Percentiles rank a stretch among this genome's conserved stretches.
These are phyloP conservation scores for Apoderus coryli DNA, from an alignment of 2,888 invertebrate genomes.

Conservation along the genomic window DNA sequence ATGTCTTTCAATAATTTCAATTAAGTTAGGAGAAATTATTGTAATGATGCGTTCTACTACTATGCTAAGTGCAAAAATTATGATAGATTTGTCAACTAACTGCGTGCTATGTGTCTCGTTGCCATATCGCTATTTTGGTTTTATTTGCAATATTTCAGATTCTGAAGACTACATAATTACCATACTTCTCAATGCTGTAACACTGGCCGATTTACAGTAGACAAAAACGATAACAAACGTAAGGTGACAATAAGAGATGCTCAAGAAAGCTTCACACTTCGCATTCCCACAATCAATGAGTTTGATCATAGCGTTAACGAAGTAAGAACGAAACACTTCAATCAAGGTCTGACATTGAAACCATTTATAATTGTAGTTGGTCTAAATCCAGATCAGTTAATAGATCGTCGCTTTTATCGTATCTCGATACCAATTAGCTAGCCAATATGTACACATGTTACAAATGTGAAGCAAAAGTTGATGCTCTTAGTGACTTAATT, in stretches of 20 bases:
- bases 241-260: conserved; percentile 9
- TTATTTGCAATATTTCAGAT: no score
- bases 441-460: conserved; percentile 6
- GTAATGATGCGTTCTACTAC: no score
- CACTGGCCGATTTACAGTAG: conserved; percentile 8
- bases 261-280: conserved; percentile 8
- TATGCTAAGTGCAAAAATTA: no score
- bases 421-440: no score
- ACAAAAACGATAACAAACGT: conserved; percentile 6
- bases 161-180: conserved; percentile 10
- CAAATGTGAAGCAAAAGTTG: conserved; percentile 7
- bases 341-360: conserved; percentile 3
- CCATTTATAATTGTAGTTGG: conserved; percentile 2
- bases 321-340: conserved; percentile 5
- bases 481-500: conserved; percentile 2
- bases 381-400: no score
- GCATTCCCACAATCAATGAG: conserved; percentile 9
- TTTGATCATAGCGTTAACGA: conserved; percentile 7
- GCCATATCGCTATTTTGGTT: no score
- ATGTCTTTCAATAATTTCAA: no score
- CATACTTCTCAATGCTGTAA: conserved; percentile 7
- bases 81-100: no score
- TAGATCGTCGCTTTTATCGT: no score
- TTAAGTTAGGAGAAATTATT: no score
- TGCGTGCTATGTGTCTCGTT: no score